These are phyloP conservation scores for Corbicula japonica DNA, from an alignment of 2,888 invertebrate genomes.

Conservation along the genomic window DNA sequence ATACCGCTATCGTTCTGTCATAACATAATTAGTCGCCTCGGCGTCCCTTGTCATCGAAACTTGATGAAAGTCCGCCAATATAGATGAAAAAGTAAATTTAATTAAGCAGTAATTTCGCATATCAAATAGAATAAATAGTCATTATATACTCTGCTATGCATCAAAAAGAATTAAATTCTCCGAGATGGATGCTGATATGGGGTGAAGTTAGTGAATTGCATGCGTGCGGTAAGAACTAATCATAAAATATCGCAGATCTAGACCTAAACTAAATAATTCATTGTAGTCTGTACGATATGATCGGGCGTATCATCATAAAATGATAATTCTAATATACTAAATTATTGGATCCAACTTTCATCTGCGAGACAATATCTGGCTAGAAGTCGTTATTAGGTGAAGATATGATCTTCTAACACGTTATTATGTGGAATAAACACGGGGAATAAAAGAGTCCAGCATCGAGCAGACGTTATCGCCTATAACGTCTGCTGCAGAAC, in stretches of 20 bases:
- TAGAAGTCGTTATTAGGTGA: slow-evolving; percentile 44
- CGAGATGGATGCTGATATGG: slow-evolving; percentile 44
- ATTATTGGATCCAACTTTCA: slow-evolving; percentile 66
- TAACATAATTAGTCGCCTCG: slow-evolving; percentile 51
- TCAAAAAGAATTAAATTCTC: slow-evolving; percentile 59
- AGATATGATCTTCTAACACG: slow-evolving; percentile 60
- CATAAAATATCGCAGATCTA: slow-evolving; percentile 56
- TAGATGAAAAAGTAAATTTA: slow-evolving; percentile 61
- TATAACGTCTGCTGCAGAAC: no score
- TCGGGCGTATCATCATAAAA: slow-evolving; percentile 59
- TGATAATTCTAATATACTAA: slow-evolving; percentile 69
- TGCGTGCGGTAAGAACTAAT: slow-evolving; percentile 46
- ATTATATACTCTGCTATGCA: slow-evolving; percentile 63
- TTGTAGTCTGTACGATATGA: slow-evolving; percentile 56
- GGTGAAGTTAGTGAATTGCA: slow-evolving; percentile 47
- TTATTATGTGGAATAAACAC: slow-evolving; percentile 60
- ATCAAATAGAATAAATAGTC: slow-evolving; percentile 68
- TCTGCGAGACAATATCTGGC: slow-evolving; percentile 39
- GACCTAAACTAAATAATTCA: slow-evolving; percentile 65
- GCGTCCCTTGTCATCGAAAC: slow-evolving; percentile 16
- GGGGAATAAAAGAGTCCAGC: slow-evolving; percentile 22
- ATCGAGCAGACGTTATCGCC: no score
- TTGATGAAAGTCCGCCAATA: slow-evolving; percentile 45
- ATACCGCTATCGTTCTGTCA: slow-evolving; percentile 41
- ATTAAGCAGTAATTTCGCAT: slow-evolving; percentile 66